A percentile compares a stretch with the other conserved stretches of the same genome.
Evolutionary conservation across 2,113 vertebrate species (phyloP).

Genomic region (Muscicapa adusta): DNA sequence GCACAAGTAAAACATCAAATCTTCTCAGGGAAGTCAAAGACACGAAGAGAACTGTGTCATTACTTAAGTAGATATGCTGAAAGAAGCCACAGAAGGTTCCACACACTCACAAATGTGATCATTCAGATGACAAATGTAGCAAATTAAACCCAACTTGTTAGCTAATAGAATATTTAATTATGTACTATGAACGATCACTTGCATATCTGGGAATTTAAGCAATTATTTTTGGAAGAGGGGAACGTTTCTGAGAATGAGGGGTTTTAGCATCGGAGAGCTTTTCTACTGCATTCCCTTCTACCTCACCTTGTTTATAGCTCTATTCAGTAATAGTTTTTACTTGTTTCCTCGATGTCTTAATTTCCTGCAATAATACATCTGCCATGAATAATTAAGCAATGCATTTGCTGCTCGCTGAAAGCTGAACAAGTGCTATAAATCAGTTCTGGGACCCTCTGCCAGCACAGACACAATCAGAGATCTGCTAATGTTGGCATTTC

Average conservation of each 20-base stretch:
- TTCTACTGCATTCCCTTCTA: neutral
- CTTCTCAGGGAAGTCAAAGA: neutral
- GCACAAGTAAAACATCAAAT: neutral
- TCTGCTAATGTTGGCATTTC: neutral
- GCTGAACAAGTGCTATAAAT: conserved; percentile 68
- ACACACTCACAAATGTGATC: conserved; percentile 40
- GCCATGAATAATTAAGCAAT: conserved; percentile 77
- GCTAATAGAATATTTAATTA: conserved; percentile 60
- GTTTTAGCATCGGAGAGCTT: neutral
- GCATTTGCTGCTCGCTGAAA: conserved; percentile 67
- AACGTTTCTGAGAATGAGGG: neutral
- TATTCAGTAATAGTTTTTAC: conserved; percentile 66
- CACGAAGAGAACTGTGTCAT: neutral
- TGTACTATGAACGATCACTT: neutral
- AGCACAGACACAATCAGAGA: conserved; percentile 36
- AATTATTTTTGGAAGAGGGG: conserved; percentile 15
- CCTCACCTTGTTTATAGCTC: conserved; percentile 59
- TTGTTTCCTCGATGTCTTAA: conserved; percentile 72
- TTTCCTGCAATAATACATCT: conserved; percentile 74
- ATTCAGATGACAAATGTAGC: conserved; percentile 60
- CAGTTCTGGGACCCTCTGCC: conserved; percentile 61
- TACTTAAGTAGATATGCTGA: neutral
- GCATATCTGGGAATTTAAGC: conserved; percentile 25
- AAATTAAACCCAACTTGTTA: conserved; percentile 62
- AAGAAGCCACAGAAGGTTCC: neutral